Base-by-base conservation (phyloP, 2,113 vertebrate species). In the Macrotus californicus region DNA sequence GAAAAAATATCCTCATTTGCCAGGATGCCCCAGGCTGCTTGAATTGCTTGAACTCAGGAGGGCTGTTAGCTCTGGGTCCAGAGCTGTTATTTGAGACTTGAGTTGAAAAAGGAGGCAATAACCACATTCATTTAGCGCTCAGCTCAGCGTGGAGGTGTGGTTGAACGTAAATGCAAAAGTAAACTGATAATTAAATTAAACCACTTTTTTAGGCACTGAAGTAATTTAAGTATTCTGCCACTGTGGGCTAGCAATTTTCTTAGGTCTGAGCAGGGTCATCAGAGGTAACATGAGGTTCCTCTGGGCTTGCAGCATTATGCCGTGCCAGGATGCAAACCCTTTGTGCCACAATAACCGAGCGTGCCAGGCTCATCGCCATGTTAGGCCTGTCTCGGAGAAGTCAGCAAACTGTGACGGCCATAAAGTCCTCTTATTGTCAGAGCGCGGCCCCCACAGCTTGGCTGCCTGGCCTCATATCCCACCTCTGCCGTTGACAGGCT, bases 151-250 rank as follows among this genome's bases (percentile, higher is more conserved):
- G 11, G 8, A 87, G 36, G n/a, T 85, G 50, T n/a, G 11, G 16
- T 26, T 89, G 87, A 84, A 36, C 19, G 9, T 86, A 52, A 80
- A 69, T 24, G 52, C 67, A 83, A 91, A 95, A 89, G 39, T 46
- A 66, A 73, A 72, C 26, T 12, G n/a, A 85, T 43, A 61, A 19
- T 85, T 43, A 69, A 7, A 41, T 72, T 19, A 26, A 73, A 39
- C 66, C 76, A 59, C 50, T 46, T 54, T 87, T 59, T 69, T 18
- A 67, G 89, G 41, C 67, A 72, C 6, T 31, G 2, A 36, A 29
- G 7, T 83, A 50, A 76, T 29, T 50, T 66, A 75, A 56, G 31
- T n/a, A 56, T 69, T 61, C 21, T 59, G 31, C 80, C 34, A 50
- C 43, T 43, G 70, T 39, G 18, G 66, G 22, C 39, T 43, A 92